Conservation (phyloP, 2,113 vertebrate genomes). For the Dryoscopus gambensis region DNA sequence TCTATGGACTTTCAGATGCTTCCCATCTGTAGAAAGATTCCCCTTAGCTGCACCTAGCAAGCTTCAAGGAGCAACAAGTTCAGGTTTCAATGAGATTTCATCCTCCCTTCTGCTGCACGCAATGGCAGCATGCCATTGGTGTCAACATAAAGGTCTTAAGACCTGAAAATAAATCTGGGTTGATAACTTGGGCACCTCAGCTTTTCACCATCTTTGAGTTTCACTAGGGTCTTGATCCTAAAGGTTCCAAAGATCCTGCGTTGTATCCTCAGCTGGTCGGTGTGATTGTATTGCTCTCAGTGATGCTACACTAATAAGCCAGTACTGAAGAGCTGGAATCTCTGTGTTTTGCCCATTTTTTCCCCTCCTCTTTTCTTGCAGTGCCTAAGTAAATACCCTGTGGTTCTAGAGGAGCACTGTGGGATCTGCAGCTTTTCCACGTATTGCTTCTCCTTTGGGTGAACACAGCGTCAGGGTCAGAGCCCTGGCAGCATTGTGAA, state of each 20-base stretch:
- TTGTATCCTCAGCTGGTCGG: not conserved
- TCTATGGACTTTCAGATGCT: not conserved
- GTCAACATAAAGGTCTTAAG: not conserved
- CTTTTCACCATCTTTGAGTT: not conserved
- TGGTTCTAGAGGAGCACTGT: not conserved
- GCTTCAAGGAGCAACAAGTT: not conserved
- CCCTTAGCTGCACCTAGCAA: not conserved
- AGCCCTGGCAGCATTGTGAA: not conserved
- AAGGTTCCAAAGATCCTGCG: not conserved
- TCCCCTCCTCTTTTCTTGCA: not conserved
- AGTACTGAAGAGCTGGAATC: not conserved
- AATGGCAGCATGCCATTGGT: not conserved
- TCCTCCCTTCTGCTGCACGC: not conserved
- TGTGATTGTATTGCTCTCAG: not conserved
- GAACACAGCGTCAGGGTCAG: rapidly evolving
- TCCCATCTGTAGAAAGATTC: not conserved
- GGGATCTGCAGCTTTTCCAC: not conserved
- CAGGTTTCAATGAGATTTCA: not conserved
- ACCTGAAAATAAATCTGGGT: not conserved
- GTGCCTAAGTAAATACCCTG: not conserved
- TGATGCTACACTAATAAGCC: not conserved
- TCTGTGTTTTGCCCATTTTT: not conserved
- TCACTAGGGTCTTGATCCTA: not conserved
- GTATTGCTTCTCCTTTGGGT: not conserved
- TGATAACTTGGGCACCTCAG: not conserved